phyloP scores from a whole-genome alignment of 1,140 invertebrate species.

The Hypsibius dujardini region DNA sequence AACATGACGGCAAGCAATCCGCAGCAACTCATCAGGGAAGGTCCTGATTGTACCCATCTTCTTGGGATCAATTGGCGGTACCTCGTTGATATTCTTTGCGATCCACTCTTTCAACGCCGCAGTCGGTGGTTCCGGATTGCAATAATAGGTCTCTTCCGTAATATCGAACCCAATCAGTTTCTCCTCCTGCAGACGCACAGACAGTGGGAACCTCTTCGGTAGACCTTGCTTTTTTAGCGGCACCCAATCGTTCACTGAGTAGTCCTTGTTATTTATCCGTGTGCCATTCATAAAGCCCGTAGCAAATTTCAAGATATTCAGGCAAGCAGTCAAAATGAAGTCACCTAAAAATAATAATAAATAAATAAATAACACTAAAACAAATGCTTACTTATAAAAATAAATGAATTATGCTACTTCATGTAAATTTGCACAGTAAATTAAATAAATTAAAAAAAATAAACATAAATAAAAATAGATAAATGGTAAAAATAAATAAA shows the following conservation, averaged over 20 bases:
- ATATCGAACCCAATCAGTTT: neutral
- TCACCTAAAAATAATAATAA: neutral
- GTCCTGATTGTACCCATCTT: neutral
- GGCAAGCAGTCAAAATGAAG: neutral
- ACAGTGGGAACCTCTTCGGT: neutral
- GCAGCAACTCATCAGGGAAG: neutral
- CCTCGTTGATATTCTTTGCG: neutral
- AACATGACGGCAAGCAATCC: neutral
- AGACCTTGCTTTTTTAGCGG: neutral
- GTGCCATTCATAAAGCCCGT: neutral
- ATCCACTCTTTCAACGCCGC: neutral
- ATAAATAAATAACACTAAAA: too few relatives aligned
- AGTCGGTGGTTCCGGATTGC: neutral
- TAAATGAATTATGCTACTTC: too few relatives aligned
- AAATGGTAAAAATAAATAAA: neutral
- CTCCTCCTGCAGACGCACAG: neutral
- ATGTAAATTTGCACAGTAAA: too few relatives aligned
- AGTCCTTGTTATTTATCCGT: neutral
- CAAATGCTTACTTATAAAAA: too few relatives aligned
- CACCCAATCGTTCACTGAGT: neutral
- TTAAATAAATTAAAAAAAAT: too few relatives aligned
- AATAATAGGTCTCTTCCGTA: conserved; percentile 5
- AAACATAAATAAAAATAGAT: neutral
- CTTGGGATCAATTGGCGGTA: neutral
- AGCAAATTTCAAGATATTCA: conserved; percentile 6